Percentiles rank a stretch among this genome's conserved stretches.
Evolutionary conservation across 1,140 invertebrate genomes (phyloP).

Genomic region (Ptiloglossa arizonensis): DNA sequence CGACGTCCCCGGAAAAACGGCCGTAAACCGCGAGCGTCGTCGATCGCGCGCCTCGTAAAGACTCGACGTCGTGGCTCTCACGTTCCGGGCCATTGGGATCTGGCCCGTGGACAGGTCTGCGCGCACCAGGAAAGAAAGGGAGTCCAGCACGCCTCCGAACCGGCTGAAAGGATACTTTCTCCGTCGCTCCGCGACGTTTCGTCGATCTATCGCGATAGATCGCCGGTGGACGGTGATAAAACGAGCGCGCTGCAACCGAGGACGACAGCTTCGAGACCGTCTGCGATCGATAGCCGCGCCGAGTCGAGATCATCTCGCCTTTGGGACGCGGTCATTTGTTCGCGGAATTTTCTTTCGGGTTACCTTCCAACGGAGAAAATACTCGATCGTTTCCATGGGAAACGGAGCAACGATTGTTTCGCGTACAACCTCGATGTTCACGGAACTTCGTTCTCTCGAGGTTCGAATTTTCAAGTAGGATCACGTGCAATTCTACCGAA

Average conservation of each 20-base stretch:
- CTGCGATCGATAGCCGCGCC: background rate
- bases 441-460: background rate
- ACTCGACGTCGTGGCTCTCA: slow-evolving; percentile 31
- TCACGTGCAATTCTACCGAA: too few species aligned
- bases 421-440: background rate
- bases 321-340: background rate
- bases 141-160: slow-evolving; percentile 40
- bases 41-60: slow-evolving; percentile 42
- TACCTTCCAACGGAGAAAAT: too few species aligned
- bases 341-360: background rate
- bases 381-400: background rate
- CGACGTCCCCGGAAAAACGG: slow-evolving; percentile 53
- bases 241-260: slow-evolving; percentile 3
- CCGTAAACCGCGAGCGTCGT: slow-evolving; percentile 45
- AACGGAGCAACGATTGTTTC: too few species aligned
- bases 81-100: slow-evolving; percentile 56
- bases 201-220: slow-evolving; percentile 29
- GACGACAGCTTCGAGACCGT: background rate
- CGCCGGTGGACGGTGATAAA: slow-evolving; percentile 13
- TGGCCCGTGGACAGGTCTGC: slow-evolving; percentile 28
- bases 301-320: background rate
- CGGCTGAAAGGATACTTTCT: slow-evolving; percentile 67
- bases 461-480: too few species aligned
- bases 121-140: slow-evolving; percentile 33
- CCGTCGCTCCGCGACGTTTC: slow-evolving; percentile 39